Evolutionary conservation across 2,888 invertebrate species (phyloP).

Genomic region (Megalurothrips usitatus): DNA sequence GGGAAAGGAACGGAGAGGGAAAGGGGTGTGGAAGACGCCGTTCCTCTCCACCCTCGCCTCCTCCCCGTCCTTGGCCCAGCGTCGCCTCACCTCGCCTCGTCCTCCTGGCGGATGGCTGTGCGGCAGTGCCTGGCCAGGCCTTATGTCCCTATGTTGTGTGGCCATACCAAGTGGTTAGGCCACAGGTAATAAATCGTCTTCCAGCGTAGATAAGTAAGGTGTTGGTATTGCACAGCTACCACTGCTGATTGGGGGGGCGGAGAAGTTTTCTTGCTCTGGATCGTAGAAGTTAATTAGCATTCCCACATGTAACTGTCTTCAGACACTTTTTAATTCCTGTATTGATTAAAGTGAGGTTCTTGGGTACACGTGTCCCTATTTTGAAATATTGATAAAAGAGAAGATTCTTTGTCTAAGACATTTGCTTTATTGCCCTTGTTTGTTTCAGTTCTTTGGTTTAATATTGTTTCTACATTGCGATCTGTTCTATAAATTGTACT

Average conservation of each 20-base stretch:
- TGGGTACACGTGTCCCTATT: not conserved
- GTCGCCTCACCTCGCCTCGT: not conserved
- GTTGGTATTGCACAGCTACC: not conserved
- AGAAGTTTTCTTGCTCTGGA: not conserved
- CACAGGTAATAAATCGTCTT: not conserved
- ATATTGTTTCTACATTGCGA: not conserved
- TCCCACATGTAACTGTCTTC: no score
- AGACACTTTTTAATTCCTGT: no score
- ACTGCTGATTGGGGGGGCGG: not conserved
- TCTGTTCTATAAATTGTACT: no score
- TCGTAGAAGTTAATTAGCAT: not conserved
- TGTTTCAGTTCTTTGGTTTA: not conserved
- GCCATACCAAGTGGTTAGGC: constrained; percentile 19
- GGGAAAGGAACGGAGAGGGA: constrained; percentile 5
- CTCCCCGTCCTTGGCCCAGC: not conserved
- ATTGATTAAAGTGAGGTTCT: not conserved
- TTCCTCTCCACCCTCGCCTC: not conserved
- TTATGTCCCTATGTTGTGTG: not conserved
- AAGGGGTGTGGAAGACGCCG: not conserved
- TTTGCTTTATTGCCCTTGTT: not conserved
- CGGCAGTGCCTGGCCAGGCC: not conserved
- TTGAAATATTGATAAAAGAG: not conserved
- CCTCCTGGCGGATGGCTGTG: not conserved
- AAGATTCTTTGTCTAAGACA: not conserved
- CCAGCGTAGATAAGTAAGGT: constrained; percentile 19